These are phyloP conservation scores for Euphydryas editha DNA, from an alignment of 2,888 invertebrate genomes.

Conservation along the genomic window DNA sequence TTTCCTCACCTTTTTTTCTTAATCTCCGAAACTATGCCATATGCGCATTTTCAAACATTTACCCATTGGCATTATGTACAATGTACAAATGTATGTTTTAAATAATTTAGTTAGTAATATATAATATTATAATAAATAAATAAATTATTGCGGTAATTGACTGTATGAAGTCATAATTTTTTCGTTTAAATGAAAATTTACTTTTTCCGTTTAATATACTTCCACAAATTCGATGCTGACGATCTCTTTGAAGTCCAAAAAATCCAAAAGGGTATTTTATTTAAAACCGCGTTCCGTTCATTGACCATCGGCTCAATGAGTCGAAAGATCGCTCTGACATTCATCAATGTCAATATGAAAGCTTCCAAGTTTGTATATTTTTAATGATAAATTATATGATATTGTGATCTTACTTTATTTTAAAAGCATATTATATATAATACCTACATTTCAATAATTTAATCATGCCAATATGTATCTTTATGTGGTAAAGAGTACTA, in stretches of 20 bases:
- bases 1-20: no score
- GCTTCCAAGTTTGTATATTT: slow-evolving; percentile 10
- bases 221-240: not conserved
- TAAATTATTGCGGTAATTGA: no score
- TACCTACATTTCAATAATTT: no score
- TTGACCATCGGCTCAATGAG: slow-evolving; percentile 14
- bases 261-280: not conserved
- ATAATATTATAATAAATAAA: no score
- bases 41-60: no score
- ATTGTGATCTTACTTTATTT: not conserved
- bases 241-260: not conserved
- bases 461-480: no score
- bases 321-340: slow-evolving; percentile 23
- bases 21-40: no score
- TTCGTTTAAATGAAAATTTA: not conserved
- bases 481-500: no score
- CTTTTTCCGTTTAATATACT: not conserved
- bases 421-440: no score
- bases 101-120: no score
- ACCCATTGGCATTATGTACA: no score
- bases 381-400: slow-evolving; percentile 26
- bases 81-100: no score
- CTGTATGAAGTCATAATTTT: not conserved
- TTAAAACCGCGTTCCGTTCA: slow-evolving; percentile 1
- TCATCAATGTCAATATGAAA: slow-evolving; percentile 29